phyloP scores from a whole-genome alignment of 2,797 vertebrate species.

The Galago senegalensis region DNA sequence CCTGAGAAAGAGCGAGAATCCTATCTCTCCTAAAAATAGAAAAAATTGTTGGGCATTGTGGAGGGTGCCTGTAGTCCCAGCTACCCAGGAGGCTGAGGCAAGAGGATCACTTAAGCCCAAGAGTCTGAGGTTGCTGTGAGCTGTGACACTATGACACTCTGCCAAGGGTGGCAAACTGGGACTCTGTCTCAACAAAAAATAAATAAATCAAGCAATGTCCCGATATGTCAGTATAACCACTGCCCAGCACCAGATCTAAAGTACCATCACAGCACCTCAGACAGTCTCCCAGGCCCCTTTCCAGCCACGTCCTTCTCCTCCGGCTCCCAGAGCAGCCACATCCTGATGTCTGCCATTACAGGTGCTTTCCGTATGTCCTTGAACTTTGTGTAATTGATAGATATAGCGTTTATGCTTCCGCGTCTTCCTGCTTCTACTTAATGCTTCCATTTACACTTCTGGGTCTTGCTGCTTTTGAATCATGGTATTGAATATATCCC shows the following conservation, averaged over 20 bases:
- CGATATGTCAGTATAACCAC: not conserved
- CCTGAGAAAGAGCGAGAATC: too few species aligned
- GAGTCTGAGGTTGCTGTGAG: too few species aligned
- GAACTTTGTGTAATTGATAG: not conserved
- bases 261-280: not conserved
- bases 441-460: not conserved
- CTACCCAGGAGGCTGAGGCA: too few species aligned
- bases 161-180: too few species aligned
- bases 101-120: too few species aligned
- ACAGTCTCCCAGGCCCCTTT: not conserved
- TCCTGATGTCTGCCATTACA: not conserved
- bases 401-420: not conserved
- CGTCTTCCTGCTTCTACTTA: not conserved
- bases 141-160: too few species aligned
- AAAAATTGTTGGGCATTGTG: too few species aligned
- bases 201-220: too few species aligned
- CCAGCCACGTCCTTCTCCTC: not conserved
- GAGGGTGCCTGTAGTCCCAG: too few species aligned
- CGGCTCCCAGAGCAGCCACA: not conserved
- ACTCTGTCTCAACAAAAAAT: too few species aligned
- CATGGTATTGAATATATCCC: too few species aligned
- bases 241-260: not conserved
- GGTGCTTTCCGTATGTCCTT: constrained; percentile 15
- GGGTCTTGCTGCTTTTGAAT: not conserved
- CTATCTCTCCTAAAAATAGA: too few species aligned